These are phyloP conservation scores for Philaenus spumarius DNA, from an alignment of 1,140 invertebrate genomes.

Conservation along the genomic window DNA sequence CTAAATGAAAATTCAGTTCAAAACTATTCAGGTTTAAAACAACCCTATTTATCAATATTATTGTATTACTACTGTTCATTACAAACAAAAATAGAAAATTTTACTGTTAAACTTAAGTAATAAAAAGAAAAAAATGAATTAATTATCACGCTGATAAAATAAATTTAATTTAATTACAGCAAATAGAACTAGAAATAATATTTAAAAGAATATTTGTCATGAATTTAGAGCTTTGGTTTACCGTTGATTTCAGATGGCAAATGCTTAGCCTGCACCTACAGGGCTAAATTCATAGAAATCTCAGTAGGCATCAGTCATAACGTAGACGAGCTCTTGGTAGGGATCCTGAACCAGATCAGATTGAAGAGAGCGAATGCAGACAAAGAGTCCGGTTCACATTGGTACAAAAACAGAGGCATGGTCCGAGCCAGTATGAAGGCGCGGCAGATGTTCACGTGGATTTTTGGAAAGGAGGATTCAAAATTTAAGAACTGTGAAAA, in stretches of 20 bases:
- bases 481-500: constrained; percentile 90
- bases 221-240: no score
- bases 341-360: constrained; percentile 68
- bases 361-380: constrained; percentile 41
- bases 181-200: no score
- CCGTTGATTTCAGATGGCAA: constrained; percentile 63
- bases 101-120: no score
- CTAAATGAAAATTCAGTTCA: no score
- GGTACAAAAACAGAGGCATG: constrained; percentile 76
- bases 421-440: constrained; percentile 81
- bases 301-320: constrained; percentile 88
- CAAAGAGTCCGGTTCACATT: constrained; percentile 48
- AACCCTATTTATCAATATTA: no score
- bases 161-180: no score
- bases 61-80: no score
- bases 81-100: no score
- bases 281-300: constrained; percentile 82
- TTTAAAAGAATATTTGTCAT: no score
- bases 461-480: constrained; percentile 81
- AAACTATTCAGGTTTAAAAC: no score
- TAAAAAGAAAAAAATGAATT: no score
- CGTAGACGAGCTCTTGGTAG: constrained; percentile 78
- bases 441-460: constrained; percentile 80
- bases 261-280: constrained; percentile 75
- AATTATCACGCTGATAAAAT: no score